Evolutionary conservation across 2,888 invertebrate species (phyloP).

Genomic region (Endomychus coccineus): DNA sequence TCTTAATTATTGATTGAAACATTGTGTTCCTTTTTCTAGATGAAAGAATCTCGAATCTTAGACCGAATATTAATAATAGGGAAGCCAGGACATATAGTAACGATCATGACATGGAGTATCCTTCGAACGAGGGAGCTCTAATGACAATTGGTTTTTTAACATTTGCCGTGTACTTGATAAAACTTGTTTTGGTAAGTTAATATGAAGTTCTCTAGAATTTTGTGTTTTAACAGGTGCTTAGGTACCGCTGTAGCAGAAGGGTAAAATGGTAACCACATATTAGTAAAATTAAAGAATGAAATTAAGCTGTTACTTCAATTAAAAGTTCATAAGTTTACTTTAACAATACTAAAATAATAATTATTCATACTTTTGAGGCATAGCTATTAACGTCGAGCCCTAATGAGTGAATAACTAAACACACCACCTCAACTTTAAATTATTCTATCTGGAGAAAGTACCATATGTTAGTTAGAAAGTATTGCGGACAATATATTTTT

Average conservation of each 20-base stretch:
- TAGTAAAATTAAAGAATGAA: too few relatives aligned
- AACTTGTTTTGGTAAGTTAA: slow-evolving; percentile 65
- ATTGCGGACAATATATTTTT: too few relatives aligned
- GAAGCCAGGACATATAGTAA: slow-evolving; percentile 32
- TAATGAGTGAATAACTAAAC: too few relatives aligned
- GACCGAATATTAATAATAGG: slow-evolving; percentile 17
- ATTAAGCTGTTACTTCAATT: not conserved
- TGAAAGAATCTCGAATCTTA: slow-evolving; percentile 23
- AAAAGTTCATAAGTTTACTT: slow-evolving; percentile 13
- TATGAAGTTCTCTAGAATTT: not conserved
- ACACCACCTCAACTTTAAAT: too few relatives aligned
- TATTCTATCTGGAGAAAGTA: too few relatives aligned
- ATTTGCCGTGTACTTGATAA: slow-evolving; percentile 77
- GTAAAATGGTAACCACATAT: too few relatives aligned
- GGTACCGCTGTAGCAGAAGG: too few relatives aligned
- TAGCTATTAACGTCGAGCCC: too few relatives aligned
- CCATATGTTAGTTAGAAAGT: too few relatives aligned
- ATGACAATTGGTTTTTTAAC: slow-evolving; percentile 80
- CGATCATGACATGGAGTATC: slow-evolving; percentile 60
- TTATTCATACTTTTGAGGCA: too few relatives aligned
- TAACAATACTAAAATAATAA: too few relatives aligned
- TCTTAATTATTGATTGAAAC: not conserved
- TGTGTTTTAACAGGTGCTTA: too few relatives aligned
- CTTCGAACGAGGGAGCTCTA: slow-evolving; percentile 71
- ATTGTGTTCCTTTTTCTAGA: slow-evolving; percentile 8